Conservation (phyloP, 2,113 vertebrate species). For the Rhineura floridana region DNA sequence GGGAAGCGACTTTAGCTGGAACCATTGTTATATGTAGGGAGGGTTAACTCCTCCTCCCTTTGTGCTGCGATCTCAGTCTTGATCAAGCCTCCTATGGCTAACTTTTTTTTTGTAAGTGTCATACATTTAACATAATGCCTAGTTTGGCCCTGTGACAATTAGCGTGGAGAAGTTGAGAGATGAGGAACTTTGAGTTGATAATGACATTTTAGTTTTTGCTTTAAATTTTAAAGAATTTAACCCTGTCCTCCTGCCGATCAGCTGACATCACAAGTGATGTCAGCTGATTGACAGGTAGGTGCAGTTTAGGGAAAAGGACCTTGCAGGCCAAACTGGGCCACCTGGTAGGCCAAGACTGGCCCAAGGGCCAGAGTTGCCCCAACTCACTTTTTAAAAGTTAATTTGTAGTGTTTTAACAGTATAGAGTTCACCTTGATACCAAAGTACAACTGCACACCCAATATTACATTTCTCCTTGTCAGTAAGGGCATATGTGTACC, state of each 20-base stretch:
- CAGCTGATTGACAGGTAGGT: too few species aligned
- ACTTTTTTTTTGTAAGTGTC: too few species aligned
- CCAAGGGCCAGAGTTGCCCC: too few species aligned
- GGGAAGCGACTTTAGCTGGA: too few species aligned
- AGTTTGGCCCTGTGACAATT: neutral
- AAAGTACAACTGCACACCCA: neutral
- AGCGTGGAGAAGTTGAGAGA: neutral
- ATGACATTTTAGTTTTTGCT: neutral
- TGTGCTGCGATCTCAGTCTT: neutral
- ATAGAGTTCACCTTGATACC: neutral
- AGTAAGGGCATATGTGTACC: neutral
- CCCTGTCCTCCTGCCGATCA: too few species aligned
- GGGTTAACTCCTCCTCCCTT: neutral
- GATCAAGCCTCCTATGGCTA: neutral
- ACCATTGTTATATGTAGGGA: too few species aligned
- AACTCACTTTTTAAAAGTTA: too few species aligned
- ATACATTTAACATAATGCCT: neutral
- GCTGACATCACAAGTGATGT: too few species aligned
- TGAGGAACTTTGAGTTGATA: neutral
- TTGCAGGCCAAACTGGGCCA: too few species aligned
- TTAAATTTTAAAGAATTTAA: too few species aligned
- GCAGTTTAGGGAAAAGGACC: too few species aligned
- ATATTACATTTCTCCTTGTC: neutral
- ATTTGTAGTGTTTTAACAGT: neutral
- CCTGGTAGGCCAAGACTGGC: too few species aligned